phyloP scores from a whole-genome alignment of 2,113 vertebrate species.

The Caloenas nicobarica region DNA sequence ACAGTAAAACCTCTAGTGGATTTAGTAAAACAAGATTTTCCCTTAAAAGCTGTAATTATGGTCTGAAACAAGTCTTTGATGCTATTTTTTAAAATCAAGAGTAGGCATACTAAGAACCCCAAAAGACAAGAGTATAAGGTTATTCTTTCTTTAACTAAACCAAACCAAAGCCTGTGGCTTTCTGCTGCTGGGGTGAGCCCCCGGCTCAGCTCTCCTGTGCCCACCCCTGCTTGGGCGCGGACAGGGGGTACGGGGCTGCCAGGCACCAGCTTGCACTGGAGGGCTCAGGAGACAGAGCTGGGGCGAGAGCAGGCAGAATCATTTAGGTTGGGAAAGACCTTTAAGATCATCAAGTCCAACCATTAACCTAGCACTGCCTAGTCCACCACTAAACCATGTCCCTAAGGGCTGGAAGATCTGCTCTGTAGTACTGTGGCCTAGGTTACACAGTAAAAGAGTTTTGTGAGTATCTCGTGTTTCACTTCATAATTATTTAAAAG shows the following conservation, averaged over 20 bases:
- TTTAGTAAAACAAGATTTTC: not conserved
- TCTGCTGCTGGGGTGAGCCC: not conserved
- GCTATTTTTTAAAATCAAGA: not conserved
- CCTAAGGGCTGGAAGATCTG: not conserved
- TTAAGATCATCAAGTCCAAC: too few relatives aligned
- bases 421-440: not conserved
- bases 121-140: not conserved
- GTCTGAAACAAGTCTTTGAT: not conserved
- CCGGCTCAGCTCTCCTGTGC: accelerated
- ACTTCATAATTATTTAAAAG: not conserved
- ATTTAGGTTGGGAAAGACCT: too few relatives aligned
- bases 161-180: accelerated
- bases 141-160: not conserved
- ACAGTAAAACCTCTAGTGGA: not conserved
- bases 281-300: accelerated
- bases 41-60: not conserved
- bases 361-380: too few relatives aligned
- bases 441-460: accelerated
- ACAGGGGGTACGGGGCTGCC: accelerated
- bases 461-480: not conserved
- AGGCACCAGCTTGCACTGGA: accelerated
- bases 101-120: not conserved
- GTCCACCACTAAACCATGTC: too few relatives aligned
- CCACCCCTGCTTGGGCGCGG: accelerated
- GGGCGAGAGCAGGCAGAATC: accelerated